Evolutionary conservation across 1,140 invertebrate species (phyloP), one percentile per base, ranked within the genome.

Genomic region (Ericerus pela): DNA sequence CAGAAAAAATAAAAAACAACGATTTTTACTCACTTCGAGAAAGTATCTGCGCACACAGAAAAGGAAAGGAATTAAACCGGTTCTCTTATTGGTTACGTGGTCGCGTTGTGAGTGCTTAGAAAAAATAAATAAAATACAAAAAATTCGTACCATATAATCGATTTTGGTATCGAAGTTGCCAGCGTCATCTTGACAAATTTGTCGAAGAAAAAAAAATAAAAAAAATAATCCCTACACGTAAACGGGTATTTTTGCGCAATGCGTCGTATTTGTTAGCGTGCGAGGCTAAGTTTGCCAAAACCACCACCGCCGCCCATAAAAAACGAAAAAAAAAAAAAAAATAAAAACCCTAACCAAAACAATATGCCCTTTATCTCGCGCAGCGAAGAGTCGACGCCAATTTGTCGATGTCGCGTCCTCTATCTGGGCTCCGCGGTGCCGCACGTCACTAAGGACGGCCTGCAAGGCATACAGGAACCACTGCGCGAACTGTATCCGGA

Each of bases 351-450:
- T 16, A 38, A 33, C n/a, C 30, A 22, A 22, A 22, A 2, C 3
- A 47, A 47, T 24, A 57, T 57, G 55, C 52, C 53, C 31, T 30
- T 47, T 18, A 28, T 26, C 27, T 41, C 36, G 37, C 51, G 54
- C 16, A 12, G 30, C 22, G 8, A 31, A 24, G 80, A 82, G 67
- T 82, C 88, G 56, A 94, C 90, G 59, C 91, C 91, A 61, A 94
- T 94, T 62, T 95, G 90, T 71, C 79, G 90, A 61, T 96, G 93
- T 71, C 80, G 95, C 53, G 96, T 99, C n/a, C 76, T 99, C 41
- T 99, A 98, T 70, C 77, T 99, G 61, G 96, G 96, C 33, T 96
- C 89, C 60, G 86, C 94, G 0, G 94, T 99, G 58, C 96, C 96
- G 4, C 87, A 96, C 62, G 85, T 96, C 65, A 97, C 94, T 62